These are phyloP conservation scores for Bhutanitis thaidina DNA, from an alignment of 2,888 invertebrate genomes.

Conservation along the genomic window DNA sequence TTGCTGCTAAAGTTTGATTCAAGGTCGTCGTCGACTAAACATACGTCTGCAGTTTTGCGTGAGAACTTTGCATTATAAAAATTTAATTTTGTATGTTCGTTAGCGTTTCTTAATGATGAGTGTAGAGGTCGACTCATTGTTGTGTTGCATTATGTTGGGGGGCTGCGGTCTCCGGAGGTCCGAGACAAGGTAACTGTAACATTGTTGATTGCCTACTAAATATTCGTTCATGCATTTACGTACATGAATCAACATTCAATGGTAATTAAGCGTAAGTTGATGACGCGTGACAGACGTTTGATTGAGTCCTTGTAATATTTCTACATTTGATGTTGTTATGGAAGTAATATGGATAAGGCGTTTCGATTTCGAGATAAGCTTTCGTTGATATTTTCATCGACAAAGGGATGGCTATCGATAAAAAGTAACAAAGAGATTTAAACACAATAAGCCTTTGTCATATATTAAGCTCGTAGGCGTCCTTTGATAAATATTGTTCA, in stretches of 20 bases:
- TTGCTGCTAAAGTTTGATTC: conserved; percentile 27
- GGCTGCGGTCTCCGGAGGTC: conserved; percentile 45
- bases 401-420: conserved; percentile 20
- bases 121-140: conserved; percentile 63
- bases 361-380: too few relatives aligned
- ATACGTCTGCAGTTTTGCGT: conserved; percentile 49
- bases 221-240: conserved; percentile 27
- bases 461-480: conserved; percentile 26
- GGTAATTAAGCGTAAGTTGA: conserved; percentile 51
- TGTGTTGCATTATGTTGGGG: conserved; percentile 38
- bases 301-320: conserved; percentile 46
- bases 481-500: conserved; percentile 42
- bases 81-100: conserved; percentile 53
- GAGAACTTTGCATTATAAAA: conserved; percentile 60
- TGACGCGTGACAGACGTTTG: conserved; percentile 50
- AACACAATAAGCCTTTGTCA: conserved; percentile 31
- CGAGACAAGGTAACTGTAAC: conserved; percentile 64
- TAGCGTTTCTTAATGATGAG: conserved; percentile 56
- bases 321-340: conserved; percentile 26
- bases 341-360: too few relatives aligned
- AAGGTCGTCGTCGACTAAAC: conserved; percentile 41
- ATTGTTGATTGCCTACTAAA: conserved; percentile 38
- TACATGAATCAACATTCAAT: conserved; percentile 40
- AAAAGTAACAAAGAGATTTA: conserved; percentile 32
- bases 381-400: too few relatives aligned